Conservation (phyloP, 2,113 vertebrate species). For the Hydrolagus affinis region DNA sequence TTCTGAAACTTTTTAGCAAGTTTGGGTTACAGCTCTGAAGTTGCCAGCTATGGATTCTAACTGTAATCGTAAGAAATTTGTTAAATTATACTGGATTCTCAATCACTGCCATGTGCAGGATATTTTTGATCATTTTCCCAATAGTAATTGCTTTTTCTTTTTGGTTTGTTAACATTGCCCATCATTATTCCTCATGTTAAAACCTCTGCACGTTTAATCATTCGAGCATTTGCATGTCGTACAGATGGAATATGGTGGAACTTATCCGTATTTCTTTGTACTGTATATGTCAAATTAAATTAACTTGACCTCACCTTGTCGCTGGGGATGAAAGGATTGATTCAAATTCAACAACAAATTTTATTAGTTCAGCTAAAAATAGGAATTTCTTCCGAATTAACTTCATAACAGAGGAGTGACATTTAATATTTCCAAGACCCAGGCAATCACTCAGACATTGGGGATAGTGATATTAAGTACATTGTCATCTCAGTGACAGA, state of each 20-base stretch:
- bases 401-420: background rate
- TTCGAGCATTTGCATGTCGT: background rate
- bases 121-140: too few relatives aligned
- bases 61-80: too few relatives aligned
- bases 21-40: background rate
- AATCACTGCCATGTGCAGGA: background rate
- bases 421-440: background rate
- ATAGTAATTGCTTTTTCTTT: background rate
- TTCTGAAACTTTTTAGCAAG: background rate
- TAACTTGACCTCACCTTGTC: background rate
- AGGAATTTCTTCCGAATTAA: background rate
- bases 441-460: background rate
- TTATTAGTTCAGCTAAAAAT: constrained; percentile 29
- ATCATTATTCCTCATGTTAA: background rate
- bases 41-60: too few relatives aligned
- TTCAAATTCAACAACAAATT: background rate
- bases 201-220: background rate
- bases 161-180: background rate
- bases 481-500: background rate
- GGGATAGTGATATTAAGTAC: background rate
- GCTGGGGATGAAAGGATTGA: background rate
- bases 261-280: background rate
- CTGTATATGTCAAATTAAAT: background rate
- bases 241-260: background rate
- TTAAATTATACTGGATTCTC: background rate